phyloP scores from a whole-genome alignment of 1,140 invertebrate species.

The Hylaeus volcanicus region DNA sequence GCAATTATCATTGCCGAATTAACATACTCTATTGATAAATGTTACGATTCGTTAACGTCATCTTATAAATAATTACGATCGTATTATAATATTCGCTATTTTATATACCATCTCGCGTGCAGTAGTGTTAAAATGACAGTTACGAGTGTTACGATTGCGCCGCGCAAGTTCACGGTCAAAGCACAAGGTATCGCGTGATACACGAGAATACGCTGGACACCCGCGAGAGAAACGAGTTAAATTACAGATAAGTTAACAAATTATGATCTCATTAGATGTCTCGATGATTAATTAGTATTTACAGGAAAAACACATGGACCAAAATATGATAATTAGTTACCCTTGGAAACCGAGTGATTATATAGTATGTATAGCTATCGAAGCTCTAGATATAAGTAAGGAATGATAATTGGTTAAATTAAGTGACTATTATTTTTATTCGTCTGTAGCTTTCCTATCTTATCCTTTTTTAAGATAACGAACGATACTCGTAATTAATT shows the following conservation, averaged over 20 bases:
- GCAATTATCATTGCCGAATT: too few relatives aligned
- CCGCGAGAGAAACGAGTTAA: neutral
- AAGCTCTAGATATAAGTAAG: too few relatives aligned
- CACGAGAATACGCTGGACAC: too few relatives aligned
- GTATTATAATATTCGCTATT: neutral
- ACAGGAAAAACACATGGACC: neutral
- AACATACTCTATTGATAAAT: neutral
- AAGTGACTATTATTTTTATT: too few relatives aligned
- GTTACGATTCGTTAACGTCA: neutral
- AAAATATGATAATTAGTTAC: too few relatives aligned
- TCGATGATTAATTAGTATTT: neutral
- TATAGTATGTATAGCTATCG: too few relatives aligned
- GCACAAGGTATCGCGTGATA: slow-evolving; percentile 6
- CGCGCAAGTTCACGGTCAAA: slow-evolving; percentile 16
- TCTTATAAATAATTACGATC: neutral
- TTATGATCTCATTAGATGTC: neutral
- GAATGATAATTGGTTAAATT: too few relatives aligned
- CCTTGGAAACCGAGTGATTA: too few relatives aligned
- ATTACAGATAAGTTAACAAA: slow-evolving; percentile 2
- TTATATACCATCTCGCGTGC: neutral
- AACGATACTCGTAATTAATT: too few relatives aligned
- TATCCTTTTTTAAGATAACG: too few relatives aligned
- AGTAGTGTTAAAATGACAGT: neutral
- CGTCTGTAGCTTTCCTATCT: too few relatives aligned
- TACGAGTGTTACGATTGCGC: neutral